Conservation (phyloP, 2,888 invertebrate species). For the Rhamnusium bicolor region DNA sequence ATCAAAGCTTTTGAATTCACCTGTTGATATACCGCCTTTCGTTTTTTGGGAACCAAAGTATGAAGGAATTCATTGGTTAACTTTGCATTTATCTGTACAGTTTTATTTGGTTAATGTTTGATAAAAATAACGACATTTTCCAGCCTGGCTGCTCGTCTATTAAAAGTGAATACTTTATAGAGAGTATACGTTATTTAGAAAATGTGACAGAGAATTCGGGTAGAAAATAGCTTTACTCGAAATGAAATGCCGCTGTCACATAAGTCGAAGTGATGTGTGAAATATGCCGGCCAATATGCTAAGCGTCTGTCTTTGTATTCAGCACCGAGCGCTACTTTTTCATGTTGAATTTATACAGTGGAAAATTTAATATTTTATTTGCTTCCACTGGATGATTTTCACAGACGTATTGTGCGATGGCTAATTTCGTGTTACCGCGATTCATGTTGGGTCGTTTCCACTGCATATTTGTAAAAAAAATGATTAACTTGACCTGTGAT, state of each 20-base stretch:
- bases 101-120: neutral
- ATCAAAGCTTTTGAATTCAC: too few relatives aligned
- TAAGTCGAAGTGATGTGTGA: neutral
- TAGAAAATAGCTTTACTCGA: neutral
- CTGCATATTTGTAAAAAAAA: too few relatives aligned
- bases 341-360: neutral
- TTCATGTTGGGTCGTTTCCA: neutral
- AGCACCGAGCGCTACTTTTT: neutral
- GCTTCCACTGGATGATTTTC: neutral
- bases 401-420: neutral
- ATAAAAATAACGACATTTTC: neutral
- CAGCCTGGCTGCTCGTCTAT: neutral
- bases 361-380: slow-evolving; percentile 18
- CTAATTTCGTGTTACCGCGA: neutral
- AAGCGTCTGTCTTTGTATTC: slow-evolving; percentile 12
- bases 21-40: too few relatives aligned
- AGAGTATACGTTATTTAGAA: neutral
- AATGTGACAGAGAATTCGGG: neutral
- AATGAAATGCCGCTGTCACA: slow-evolving; percentile 13
- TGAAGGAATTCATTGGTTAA: too few relatives aligned
- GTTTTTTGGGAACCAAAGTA: too few relatives aligned
- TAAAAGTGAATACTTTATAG: neutral
- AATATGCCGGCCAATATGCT: slow-evolving; percentile 16
- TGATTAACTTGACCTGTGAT: too few relatives aligned
- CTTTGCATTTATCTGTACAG: too few relatives aligned